Percentiles rank a stretch among this genome's conserved stretches.
phyloP scores from a whole-genome alignment of 1,140 invertebrate genomes.

The Calephelis virginiensis region DNA sequence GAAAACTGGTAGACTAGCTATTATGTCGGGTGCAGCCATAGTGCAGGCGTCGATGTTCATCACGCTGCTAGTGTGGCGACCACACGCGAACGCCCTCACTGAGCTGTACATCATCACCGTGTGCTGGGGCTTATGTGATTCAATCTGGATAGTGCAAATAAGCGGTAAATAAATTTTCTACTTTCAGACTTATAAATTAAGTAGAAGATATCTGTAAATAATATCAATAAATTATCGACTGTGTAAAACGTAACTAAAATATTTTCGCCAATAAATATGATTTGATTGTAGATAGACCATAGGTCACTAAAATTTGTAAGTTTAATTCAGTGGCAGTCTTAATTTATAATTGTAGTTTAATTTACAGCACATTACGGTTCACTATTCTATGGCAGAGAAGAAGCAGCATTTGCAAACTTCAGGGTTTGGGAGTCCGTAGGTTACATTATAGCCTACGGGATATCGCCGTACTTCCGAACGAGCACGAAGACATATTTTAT shows the following conservation, averaged over 20 bases:
- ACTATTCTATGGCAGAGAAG: conserved; percentile 90
- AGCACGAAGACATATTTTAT: conserved; percentile 87
- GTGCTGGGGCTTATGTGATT: conserved; percentile 94
- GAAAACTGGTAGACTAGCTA: conserved; percentile 86
- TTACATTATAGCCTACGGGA: conserved; percentile 90
- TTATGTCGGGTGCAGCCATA: conserved; percentile 84
- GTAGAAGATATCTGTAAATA: no score
- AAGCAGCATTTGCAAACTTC: conserved; percentile 96
- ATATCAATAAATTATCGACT: neutral
- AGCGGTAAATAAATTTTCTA: conserved; percentile 83
- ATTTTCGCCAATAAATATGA: no score
- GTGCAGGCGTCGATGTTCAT: conserved; percentile 84
- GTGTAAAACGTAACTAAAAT: neutral
- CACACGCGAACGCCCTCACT: conserved; percentile 81
- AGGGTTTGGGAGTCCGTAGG: conserved; percentile 95
- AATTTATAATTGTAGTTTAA: neutral
- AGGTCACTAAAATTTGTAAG: no score
- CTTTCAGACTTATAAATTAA: no score
- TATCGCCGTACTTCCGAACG: conserved; percentile 88
- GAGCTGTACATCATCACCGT: conserved; percentile 91
- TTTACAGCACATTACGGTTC: conserved; percentile 90
- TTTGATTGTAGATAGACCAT: no score
- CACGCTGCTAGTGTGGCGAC: conserved; percentile 85
- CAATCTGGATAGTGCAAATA: conserved; percentile 95
- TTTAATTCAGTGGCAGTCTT: no score